Conservation (phyloP, 2,113 vertebrate species). For the Mastomys coucha region DNA sequence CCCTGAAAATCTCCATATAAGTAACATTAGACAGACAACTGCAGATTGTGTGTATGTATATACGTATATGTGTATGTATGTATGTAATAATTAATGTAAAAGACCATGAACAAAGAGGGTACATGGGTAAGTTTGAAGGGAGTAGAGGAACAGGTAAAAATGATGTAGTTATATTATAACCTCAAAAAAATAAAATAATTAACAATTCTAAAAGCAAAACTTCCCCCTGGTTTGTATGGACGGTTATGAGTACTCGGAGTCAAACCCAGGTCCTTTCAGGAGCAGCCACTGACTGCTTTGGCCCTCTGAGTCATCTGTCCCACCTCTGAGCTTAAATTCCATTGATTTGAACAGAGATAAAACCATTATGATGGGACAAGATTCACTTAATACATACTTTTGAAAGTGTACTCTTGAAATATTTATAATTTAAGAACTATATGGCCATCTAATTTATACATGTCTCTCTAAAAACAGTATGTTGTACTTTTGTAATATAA, state of each 20-base stretch:
- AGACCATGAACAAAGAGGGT: neutral
- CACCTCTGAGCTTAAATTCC: neutral
- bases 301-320: neutral
- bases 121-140: neutral
- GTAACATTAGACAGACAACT: neutral
- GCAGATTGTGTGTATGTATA: neutral
- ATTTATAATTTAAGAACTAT: neutral
- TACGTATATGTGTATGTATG: neutral
- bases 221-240: neutral
- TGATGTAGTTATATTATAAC: neutral
- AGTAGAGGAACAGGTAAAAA: neutral
- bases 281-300: neutral
- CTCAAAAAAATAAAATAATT: neutral
- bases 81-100: neutral
- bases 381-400: neutral
- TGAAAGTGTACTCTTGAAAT: conserved; percentile 34
- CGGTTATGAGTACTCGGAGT: neutral
- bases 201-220: neutral
- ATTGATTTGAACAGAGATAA: neutral
- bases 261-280: too few species aligned
- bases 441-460: neutral
- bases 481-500: neutral
- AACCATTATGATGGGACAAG: conserved; percentile 27
- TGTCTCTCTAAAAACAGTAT: conserved; percentile 26
- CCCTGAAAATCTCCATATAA: neutral